Percentiles rank a stretch among this genome's conserved stretches.
phyloP scores from a whole-genome alignment of 2,113 vertebrate genomes.

The Etia nguti region DNA sequence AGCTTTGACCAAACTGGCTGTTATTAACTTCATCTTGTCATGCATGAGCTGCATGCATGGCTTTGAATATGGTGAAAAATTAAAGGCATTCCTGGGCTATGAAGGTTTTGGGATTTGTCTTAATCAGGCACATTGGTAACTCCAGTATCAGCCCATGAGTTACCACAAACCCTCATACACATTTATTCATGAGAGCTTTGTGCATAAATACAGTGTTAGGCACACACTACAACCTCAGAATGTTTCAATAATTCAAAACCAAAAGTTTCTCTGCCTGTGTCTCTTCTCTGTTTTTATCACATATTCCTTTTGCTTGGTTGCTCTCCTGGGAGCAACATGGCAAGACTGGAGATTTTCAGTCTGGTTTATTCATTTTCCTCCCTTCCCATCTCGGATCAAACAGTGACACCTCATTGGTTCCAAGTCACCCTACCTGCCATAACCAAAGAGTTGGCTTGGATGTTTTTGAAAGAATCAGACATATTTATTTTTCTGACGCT shows the following conservation, averaged over 20 bases:
- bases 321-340: conserved; percentile 37
- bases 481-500: not conserved
- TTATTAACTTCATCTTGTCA: conserved; percentile 13
- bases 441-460: not conserved
- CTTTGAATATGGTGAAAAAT: not conserved
- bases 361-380: conserved; percentile 37
- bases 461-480: not conserved
- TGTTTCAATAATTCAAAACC: conserved; percentile 65
- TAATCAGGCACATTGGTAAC: not conserved
- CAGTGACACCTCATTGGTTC: not conserved
- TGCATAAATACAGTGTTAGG: not conserved
- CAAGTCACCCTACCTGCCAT: conserved; percentile 1
- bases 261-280: conserved; percentile 47
- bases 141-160: not conserved
- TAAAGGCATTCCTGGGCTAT: not conserved
- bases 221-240: conserved; percentile 35
- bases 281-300: conserved; percentile 61
- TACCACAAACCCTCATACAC: not conserved
- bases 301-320: conserved; percentile 68
- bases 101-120: not conserved
- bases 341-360: conserved; percentile 45
- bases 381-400: conserved; percentile 45
- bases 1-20: conserved; percentile 15
- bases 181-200: not conserved
- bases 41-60: not conserved